Evolutionary conservation across 2,888 invertebrate genomes (phyloP).

Genomic region (Nymphalis c-album): DNA sequence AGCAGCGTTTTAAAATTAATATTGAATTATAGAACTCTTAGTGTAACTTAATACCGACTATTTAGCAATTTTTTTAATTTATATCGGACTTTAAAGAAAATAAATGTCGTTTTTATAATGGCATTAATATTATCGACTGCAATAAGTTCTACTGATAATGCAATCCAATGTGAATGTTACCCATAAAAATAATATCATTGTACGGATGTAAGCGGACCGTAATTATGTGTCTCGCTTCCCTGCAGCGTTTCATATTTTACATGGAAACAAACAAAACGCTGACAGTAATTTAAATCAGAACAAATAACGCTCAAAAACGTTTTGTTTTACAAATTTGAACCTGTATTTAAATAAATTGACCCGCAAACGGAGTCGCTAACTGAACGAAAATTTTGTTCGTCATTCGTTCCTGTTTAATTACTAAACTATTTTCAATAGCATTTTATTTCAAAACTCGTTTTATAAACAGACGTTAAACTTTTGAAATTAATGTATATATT

Average conservation of each 20-base stretch:
- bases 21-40: too few species aligned
- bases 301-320: slow-evolving; percentile 2
- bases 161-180: slow-evolving; percentile 20
- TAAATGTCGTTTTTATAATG: neutral
- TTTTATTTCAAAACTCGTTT: neutral
- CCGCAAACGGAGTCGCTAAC: neutral
- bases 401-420: neutral
- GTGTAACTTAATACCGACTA: too few species aligned
- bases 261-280: slow-evolving; percentile 15
- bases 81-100: neutral
- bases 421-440: neutral
- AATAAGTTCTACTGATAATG: slow-evolving; percentile 27
- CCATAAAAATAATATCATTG: slow-evolving; percentile 27
- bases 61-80: too few species aligned
- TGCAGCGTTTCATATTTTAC: slow-evolving; percentile 16
- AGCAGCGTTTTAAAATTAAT: too few species aligned
- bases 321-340: neutral
- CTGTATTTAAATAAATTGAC: slow-evolving; percentile 1
- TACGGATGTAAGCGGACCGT: slow-evolving; percentile 21
- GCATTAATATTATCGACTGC: slow-evolving; percentile 12
- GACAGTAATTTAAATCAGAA: slow-evolving; percentile 10
- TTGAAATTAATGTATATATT: too few species aligned
- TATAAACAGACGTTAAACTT: neutral
- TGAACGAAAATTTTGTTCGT: neutral
- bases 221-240: slow-evolving; percentile 18